Evolutionary conservation across 2,113 vertebrate genomes (phyloP).

Genomic region (Carassius gibelio): DNA sequence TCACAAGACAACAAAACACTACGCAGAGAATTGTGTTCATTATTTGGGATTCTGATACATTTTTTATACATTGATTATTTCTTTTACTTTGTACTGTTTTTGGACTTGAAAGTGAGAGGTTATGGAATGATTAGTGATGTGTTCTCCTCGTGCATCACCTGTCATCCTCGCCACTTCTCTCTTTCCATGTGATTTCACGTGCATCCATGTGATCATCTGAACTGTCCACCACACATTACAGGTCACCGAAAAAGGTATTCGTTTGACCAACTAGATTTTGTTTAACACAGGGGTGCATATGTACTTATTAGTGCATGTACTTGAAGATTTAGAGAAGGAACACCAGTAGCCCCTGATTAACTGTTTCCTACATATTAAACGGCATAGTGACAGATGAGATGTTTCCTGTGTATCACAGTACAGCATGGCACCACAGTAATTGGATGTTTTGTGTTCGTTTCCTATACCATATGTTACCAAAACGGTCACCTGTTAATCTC

Average conservation of each 20-base stretch:
- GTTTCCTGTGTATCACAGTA: constrained; percentile 46
- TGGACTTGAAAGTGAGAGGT: constrained; percentile 48
- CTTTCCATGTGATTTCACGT: constrained; percentile 48
- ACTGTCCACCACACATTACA: constrained; percentile 36
- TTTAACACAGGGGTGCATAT: constrained; percentile 21
- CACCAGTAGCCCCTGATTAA: constrained; percentile 20
- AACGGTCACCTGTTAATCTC: constrained; percentile 21
- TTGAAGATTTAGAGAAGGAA: constrained; percentile 41
- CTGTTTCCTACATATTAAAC: constrained; percentile 29
- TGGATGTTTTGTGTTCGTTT: constrained; percentile 52
- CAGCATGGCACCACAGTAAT: constrained; percentile 49
- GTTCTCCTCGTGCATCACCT: constrained; percentile 39
- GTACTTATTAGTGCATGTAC: constrained; percentile 27
- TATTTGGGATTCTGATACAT: constrained; percentile 59
- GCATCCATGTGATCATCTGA: constrained; percentile 50
- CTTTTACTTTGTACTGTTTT: constrained; percentile 60
- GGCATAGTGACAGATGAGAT: constrained; percentile 43
- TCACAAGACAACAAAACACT: constrained; percentile 62
- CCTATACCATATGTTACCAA: constrained; percentile 7
- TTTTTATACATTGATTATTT: constrained; percentile 67
- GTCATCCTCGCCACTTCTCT: constrained; percentile 6
- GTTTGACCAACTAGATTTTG: constrained; percentile 50
- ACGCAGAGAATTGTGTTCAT: constrained; percentile 52
- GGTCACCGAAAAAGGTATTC: constrained; percentile 41
- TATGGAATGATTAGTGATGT: constrained; percentile 32